Percentiles rank a stretch among this genome's conserved stretches.
Evolutionary conservation across 2,888 invertebrate species (phyloP).

Genomic region (Napeogenes sylphis): DNA sequence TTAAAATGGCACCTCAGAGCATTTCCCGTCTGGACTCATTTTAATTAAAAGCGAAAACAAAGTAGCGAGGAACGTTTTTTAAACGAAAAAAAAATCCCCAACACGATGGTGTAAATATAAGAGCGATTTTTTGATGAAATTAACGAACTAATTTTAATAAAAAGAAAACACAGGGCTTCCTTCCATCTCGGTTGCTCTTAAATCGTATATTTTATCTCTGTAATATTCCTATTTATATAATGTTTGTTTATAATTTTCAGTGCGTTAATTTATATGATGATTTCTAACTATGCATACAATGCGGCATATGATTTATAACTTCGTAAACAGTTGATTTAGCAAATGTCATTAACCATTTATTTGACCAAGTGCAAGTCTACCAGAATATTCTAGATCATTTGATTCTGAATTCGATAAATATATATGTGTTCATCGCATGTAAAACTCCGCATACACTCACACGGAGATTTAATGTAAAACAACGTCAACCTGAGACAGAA

Average conservation of each 20-base stretch:
- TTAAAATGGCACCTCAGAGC: constrained; percentile 36
- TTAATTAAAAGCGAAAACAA: constrained; percentile 71
- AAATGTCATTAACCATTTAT: no score
- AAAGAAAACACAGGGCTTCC: constrained; percentile 3
- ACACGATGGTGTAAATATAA: constrained; percentile 29
- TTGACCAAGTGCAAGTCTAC: no score
- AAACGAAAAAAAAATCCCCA: constrained; percentile 42
- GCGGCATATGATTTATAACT: no score
- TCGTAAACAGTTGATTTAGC: no score
- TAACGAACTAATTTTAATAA: constrained; percentile 12
- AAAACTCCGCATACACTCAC: no score
- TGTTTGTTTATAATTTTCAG: background rate
- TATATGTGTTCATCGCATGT: no score
- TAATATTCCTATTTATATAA: background rate
- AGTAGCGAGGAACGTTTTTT: constrained; percentile 52
- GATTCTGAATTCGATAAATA: no score
- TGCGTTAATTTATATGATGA: no score
- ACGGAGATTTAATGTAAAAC: no score
- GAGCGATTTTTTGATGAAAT: constrained; percentile 25
- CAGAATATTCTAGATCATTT: no score
- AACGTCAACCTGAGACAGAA: no score
- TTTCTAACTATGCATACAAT: no score
- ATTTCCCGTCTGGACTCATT: constrained; percentile 56
- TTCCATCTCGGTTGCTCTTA: background rate
- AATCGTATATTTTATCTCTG: background rate